phyloP scores from a whole-genome alignment of 2,113 vertebrate species.

The Collichthys lucidus region DNA sequence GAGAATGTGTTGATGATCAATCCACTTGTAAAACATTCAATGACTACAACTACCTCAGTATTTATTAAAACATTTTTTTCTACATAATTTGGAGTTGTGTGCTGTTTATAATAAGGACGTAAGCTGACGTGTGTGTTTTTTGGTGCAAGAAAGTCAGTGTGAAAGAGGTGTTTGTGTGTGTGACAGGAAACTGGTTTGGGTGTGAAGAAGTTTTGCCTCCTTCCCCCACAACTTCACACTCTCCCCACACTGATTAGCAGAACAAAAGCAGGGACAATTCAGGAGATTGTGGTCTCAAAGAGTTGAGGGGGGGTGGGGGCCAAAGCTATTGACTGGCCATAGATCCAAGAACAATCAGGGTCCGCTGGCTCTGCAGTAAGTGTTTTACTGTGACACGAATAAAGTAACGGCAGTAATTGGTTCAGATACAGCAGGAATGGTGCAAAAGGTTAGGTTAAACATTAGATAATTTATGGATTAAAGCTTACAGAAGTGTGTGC shows the following conservation, averaged over 20 bases:
- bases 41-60: conserved; percentile 76
- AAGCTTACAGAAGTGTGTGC: too few species aligned
- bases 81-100: conserved; percentile 33
- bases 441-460: background rate
- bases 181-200: conserved; percentile 55
- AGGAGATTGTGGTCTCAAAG: conserved; percentile 17
- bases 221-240: conserved; percentile 48
- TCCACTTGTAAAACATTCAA: conserved; percentile 41
- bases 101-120: background rate
- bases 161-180: conserved; percentile 3
- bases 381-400: background rate
- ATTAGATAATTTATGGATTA: background rate
- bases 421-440: background rate
- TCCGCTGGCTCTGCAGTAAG: conserved; percentile 1
- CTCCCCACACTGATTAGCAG: conserved; percentile 56
- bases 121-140: background rate
- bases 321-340: conserved; percentile 16
- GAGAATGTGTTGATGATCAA: background rate
- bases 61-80: conserved; percentile 75
- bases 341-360: conserved; percentile 27
- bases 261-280: conserved; percentile 67
- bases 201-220: conserved; percentile 53
- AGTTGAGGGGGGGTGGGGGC: conserved; percentile 18
- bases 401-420: background rate
- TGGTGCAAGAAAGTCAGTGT: background rate